A percentile compares a stretch with the other conserved stretches of the same genome.
phyloP scores from a whole-genome alignment of 2,888 invertebrate genomes.

The Patella caerulea region DNA sequence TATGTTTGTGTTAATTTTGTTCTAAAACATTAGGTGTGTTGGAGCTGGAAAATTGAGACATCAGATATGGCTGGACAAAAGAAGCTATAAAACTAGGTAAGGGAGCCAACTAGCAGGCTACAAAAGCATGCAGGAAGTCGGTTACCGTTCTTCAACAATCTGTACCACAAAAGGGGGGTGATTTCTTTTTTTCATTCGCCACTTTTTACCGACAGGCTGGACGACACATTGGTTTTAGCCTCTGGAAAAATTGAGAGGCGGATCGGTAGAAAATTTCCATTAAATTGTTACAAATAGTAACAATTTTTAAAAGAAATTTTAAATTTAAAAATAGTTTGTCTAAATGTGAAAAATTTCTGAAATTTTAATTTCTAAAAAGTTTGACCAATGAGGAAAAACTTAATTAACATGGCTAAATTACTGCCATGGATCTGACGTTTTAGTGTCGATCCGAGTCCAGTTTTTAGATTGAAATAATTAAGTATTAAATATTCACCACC shows the following conservation, averaged over 20 bases:
- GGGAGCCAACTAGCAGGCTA: conserved; percentile 13
- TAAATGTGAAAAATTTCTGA: no score
- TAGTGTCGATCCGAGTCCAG: conserved; percentile 12
- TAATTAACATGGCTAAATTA: neutral
- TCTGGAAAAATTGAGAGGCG: neutral
- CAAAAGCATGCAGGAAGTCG: conserved; percentile 3
- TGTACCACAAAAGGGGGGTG: conserved; percentile 10
- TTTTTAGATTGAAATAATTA: neutral
- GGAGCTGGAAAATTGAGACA: neutral
- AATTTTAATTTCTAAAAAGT: no score
- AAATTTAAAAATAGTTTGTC: no score
- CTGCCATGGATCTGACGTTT: neutral
- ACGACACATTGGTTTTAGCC: conserved; percentile 11
- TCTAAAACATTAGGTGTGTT: no score
- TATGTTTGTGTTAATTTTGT: no score
- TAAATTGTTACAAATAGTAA: no score
- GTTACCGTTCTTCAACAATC: conserved; percentile 2
- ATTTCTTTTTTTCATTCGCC: neutral
- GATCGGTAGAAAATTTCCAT: neutral
- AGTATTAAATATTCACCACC: neutral
- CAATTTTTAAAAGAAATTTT: no score
- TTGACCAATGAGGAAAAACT: no score
- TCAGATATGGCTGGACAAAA: conserved; percentile 5
- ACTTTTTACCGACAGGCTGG: conserved; percentile 3
- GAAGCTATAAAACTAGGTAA: conserved; percentile 4